These are phyloP conservation scores for Chionodraco myersi DNA, from an alignment of 2,113 vertebrate species.

Conservation along the genomic window DNA sequence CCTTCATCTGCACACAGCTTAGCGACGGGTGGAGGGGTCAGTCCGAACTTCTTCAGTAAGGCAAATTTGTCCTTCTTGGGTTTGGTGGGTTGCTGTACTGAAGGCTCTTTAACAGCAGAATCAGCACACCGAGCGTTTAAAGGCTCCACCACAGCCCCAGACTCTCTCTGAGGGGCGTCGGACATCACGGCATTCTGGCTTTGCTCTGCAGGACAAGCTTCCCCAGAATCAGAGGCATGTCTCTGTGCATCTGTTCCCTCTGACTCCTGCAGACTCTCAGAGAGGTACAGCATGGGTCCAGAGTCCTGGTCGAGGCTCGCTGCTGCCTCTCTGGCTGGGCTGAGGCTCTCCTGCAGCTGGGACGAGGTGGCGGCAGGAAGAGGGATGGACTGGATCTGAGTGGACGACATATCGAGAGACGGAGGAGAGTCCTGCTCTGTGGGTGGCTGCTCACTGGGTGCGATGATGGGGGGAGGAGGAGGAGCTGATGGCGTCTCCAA, in stretches of 20 bases:
- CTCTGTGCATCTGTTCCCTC: slow-evolving; percentile 13
- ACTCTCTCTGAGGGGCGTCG: slow-evolving; percentile 4
- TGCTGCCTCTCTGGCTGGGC: neutral
- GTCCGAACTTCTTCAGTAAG: slow-evolving; percentile 89
- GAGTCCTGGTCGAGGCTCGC: slow-evolving; percentile 36
- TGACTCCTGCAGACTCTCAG: slow-evolving; percentile 69
- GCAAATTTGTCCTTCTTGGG: slow-evolving; percentile 86
- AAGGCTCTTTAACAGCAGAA: slow-evolving; percentile 8
- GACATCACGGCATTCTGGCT: neutral
- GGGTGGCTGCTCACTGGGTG: slow-evolving; percentile 36
- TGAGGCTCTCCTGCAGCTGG: slow-evolving; percentile 52
- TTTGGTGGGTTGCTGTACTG: slow-evolving; percentile 58
- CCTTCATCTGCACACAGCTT: slow-evolving; percentile 87
- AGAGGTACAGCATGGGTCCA: slow-evolving; percentile 70
- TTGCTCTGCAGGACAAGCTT: neutral
- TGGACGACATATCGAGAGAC: slow-evolving; percentile 25
- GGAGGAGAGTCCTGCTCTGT: slow-evolving; percentile 58
- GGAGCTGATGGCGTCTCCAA: slow-evolving; percentile 66
- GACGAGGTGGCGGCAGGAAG: slow-evolving; percentile 64
- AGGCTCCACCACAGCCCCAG: slow-evolving; percentile 14
- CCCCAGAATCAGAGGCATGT: neutral
- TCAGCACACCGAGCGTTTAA: neutral
- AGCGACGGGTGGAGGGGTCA: slow-evolving; percentile 90
- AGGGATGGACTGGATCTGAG: slow-evolving; percentile 37
- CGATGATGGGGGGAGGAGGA: slow-evolving; percentile 33